Conservation (phyloP, 2,113 vertebrate genomes). For the Castor canadensis region DNA sequence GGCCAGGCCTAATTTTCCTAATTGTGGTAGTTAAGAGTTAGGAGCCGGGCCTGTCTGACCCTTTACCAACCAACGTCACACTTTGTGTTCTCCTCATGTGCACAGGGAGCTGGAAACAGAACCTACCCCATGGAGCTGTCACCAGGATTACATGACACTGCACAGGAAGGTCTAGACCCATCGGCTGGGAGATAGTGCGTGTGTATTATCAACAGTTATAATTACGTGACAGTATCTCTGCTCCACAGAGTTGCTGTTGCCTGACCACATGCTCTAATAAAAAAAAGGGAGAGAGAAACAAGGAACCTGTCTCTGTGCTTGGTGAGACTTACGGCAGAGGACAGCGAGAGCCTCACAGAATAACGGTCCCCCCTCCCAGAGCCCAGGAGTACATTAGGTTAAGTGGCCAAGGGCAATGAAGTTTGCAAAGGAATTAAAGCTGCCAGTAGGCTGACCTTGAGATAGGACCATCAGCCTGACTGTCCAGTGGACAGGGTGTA, state of each 20-base stretch:
- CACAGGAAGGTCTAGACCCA: background rate
- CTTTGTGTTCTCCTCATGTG: background rate
- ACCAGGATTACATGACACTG: background rate
- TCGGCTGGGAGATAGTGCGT: accelerated
- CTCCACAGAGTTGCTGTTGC: too few species aligned
- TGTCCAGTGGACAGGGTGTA: background rate
- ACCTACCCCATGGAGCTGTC: background rate
- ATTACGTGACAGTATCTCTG: background rate
- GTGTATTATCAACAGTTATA: background rate
- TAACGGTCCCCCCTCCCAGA: background rate
- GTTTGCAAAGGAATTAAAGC: background rate
- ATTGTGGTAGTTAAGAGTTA: too few species aligned
- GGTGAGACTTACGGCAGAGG: background rate
- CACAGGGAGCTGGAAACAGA: too few species aligned
- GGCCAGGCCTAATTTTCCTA: background rate
- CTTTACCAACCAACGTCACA: accelerated
- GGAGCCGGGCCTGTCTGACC: background rate
- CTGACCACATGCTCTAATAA: background rate
- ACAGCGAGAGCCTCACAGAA: background rate
- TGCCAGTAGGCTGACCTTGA: background rate
- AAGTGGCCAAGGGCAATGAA: background rate
- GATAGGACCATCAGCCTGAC: background rate
- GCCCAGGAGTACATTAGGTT: background rate
- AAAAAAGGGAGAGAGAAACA: background rate
- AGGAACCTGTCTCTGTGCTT: background rate